These are phyloP conservation scores for Perca flavescens DNA, from an alignment of 2,113 vertebrate species.

Conservation along the genomic window DNA sequence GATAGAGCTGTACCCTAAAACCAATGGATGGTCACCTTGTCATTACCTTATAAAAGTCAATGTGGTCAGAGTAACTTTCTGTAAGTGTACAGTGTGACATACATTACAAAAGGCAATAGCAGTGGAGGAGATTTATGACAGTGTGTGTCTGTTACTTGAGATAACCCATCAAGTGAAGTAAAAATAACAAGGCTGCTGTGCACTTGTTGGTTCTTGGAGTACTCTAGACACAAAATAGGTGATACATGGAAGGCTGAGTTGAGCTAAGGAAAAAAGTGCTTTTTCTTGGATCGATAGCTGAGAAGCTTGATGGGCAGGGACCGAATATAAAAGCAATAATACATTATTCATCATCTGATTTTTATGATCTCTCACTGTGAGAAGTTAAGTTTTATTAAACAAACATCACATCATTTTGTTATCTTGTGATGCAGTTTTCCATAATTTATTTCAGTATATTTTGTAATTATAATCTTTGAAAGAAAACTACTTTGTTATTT, in stretches of 20 bases:
- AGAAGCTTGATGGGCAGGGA: background rate
- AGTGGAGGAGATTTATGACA: conserved; percentile 51
- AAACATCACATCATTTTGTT: background rate
- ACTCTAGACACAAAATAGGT: conserved; percentile 15
- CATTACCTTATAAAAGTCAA: conserved; percentile 39
- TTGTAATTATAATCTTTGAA: background rate
- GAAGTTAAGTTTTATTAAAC: conserved; percentile 1
- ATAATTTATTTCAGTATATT: background rate
- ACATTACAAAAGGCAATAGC: conserved; percentile 46
- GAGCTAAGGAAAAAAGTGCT: background rate
- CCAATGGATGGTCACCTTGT: conserved; percentile 21
- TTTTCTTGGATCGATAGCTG: conserved; percentile 19
- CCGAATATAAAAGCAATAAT: conserved; percentile 12
- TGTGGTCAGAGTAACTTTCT: conserved; percentile 21
- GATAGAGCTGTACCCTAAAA: conserved; percentile 10
- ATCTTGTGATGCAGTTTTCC: background rate
- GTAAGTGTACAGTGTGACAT: conserved; percentile 31
- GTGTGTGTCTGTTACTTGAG: conserved; percentile 45
- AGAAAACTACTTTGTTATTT: background rate
- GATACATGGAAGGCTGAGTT: background rate
- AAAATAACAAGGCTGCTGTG: conserved; percentile 57
- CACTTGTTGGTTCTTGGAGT: conserved; percentile 31
- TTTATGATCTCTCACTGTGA: background rate
- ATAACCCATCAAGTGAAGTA: conserved; percentile 36
- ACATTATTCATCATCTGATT: conserved; percentile 35